Conservation (phyloP, 2,113 vertebrate genomes). For the Laterallus jamaicensis region DNA sequence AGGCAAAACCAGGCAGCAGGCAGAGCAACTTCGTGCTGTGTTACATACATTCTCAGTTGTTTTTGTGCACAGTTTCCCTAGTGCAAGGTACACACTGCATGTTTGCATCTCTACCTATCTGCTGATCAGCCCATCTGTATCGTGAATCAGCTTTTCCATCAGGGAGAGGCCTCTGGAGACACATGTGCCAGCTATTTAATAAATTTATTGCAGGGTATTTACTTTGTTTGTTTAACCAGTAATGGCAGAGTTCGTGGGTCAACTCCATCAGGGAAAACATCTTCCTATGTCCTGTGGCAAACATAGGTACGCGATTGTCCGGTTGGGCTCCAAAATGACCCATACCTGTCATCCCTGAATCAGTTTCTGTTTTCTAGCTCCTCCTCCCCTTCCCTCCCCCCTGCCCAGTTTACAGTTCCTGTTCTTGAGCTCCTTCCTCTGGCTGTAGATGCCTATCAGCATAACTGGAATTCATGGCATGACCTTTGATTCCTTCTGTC, state of each 20-base stretch:
- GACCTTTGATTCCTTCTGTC: constrained; percentile 66
- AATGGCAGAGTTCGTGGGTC: not conserved
- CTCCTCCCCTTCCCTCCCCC: not conserved
- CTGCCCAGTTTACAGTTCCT: not conserved
- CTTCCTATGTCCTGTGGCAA: not conserved
- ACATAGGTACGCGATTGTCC: not conserved
- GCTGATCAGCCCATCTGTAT: not conserved
- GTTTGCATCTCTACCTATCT: not conserved
- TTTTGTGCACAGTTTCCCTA: not conserved
- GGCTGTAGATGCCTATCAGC: constrained; percentile 62
- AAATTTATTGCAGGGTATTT: not conserved
- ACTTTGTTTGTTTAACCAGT: not conserved
- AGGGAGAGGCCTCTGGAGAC: not conserved
- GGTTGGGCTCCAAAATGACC: not conserved
- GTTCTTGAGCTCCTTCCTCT: constrained; percentile 54
- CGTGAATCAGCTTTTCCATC: not conserved
- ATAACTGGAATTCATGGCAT: constrained; percentile 71
- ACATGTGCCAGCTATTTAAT: not conserved
- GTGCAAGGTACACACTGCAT: not conserved
- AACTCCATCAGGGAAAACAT: not conserved
- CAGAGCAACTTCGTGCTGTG: not conserved
- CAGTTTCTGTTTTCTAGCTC: constrained; percentile 13
- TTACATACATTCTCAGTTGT: not conserved
- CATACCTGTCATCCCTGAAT: not conserved
- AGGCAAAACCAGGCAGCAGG: not conserved